These are phyloP conservation scores for Notoglanidium macrostoma DNA, from an alignment of 2,797 vertebrate species.

Conservation along the genomic window DNA sequence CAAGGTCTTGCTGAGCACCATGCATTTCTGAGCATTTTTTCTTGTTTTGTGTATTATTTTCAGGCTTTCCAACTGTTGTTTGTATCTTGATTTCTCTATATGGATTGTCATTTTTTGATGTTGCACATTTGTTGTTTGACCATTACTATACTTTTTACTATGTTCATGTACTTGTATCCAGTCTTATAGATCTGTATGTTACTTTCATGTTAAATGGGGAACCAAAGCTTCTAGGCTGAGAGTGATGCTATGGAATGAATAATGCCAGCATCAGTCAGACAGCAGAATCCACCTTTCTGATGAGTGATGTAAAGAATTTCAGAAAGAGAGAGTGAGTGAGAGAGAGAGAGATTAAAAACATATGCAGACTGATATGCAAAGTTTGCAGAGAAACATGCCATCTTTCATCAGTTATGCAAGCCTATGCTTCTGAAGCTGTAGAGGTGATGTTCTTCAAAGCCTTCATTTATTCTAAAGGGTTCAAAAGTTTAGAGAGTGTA, in stretches of 20 bases:
- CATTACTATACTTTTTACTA: background rate
- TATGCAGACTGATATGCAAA: background rate
- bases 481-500: constrained; percentile 2
- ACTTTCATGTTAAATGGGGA: background rate
- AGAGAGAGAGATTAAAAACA: background rate
- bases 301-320: background rate
- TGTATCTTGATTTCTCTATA: background rate
- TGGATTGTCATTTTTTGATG: background rate
- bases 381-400: background rate
- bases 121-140: background rate
- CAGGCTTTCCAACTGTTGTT: background rate
- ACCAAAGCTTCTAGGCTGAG: background rate
- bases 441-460: background rate
- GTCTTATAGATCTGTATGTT: background rate
- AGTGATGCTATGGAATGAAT: constrained; percentile 11
- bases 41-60: background rate
- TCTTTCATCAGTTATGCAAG: constrained; percentile 2
- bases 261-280: constrained; percentile 13
- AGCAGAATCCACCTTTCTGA: constrained; percentile 1
- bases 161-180: background rate
- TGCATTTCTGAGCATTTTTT: no score
- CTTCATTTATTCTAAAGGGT: background rate
- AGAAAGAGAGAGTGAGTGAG: background rate
- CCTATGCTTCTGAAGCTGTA: background rate
- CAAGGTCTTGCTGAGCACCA: background rate